Conservation (phyloP, 1,140 invertebrate genomes). For the Dufourea novaeangliae region DNA sequence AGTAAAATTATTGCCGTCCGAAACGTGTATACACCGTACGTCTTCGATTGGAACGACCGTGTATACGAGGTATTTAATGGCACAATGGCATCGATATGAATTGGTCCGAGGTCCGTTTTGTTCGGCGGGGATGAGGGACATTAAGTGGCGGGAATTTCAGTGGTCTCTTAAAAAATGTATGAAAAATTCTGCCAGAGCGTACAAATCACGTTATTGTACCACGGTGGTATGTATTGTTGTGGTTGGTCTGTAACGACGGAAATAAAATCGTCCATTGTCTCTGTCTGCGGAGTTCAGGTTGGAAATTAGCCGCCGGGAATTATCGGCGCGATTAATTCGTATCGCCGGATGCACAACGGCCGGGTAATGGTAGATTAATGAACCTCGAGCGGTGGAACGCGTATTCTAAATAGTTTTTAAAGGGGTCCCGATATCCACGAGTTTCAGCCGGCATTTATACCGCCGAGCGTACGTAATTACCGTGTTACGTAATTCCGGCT, state of each 20-base stretch:
- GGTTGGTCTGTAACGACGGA: constrained; percentile 1
- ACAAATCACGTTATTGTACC: background rate
- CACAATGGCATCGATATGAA: constrained; percentile 6
- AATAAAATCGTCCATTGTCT: constrained; percentile 20
- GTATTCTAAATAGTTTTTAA: background rate
- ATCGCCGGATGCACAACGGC: background rate
- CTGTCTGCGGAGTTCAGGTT: background rate
- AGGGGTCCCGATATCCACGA: background rate
- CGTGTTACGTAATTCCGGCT: background rate
- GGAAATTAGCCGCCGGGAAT: background rate
- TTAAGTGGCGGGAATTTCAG: background rate
- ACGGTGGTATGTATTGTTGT: too few relatives aligned
- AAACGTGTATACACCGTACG: too few relatives aligned
- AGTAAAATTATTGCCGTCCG: too few relatives aligned
- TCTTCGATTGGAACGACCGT: background rate
- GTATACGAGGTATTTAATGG: background rate
- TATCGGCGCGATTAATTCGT: constrained; percentile 16
- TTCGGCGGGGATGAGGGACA: background rate
- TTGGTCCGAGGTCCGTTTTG: background rate
- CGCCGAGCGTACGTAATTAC: too few relatives aligned
- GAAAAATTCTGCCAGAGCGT: background rate
- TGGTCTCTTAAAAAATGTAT: constrained; percentile 15
- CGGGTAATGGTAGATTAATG: constrained; percentile 5
- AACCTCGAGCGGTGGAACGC: background rate
- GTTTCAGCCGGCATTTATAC: background rate